Conservation (phyloP, 2,797 vertebrate species). For the Rhinichthys osculus region DNA sequence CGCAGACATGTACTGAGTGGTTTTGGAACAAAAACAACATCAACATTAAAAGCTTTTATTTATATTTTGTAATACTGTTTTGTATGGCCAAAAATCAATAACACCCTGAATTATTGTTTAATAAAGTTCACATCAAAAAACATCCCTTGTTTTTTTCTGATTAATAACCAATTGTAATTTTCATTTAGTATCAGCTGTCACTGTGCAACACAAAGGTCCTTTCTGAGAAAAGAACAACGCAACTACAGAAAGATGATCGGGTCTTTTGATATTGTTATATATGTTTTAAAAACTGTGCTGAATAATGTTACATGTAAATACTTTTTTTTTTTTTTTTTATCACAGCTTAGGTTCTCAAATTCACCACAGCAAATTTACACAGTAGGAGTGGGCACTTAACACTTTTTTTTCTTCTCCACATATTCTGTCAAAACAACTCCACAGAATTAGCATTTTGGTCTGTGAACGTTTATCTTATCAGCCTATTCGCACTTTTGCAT, state of each 20-base stretch:
- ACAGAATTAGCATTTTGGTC: background rate
- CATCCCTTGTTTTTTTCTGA: background rate
- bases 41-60: slow-evolving; percentile 65
- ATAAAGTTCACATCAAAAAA: slow-evolving; percentile 32
- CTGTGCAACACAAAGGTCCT: background rate
- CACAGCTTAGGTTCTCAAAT: background rate
- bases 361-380: background rate
- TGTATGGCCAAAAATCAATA: slow-evolving; percentile 63
- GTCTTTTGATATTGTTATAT: background rate
- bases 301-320: no score
- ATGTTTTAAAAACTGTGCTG: no score
- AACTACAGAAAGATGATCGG: background rate
- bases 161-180: background rate
- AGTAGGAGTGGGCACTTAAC: background rate
- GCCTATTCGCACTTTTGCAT: background rate
- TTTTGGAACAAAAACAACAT: slow-evolving; percentile 31
- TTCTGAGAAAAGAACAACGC: background rate
- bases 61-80: slow-evolving; percentile 71
- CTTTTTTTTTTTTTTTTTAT: no score
- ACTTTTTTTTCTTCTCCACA: background rate
- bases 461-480: background rate
- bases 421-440: background rate
- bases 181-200: background rate
- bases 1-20: slow-evolving; percentile 45
- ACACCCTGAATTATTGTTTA: slow-evolving; percentile 28